Evolutionary conservation across 2,113 vertebrate species (phyloP), one percentile per base, ranked within the genome.

Genomic region (Microtus ochrogaster): DNA sequence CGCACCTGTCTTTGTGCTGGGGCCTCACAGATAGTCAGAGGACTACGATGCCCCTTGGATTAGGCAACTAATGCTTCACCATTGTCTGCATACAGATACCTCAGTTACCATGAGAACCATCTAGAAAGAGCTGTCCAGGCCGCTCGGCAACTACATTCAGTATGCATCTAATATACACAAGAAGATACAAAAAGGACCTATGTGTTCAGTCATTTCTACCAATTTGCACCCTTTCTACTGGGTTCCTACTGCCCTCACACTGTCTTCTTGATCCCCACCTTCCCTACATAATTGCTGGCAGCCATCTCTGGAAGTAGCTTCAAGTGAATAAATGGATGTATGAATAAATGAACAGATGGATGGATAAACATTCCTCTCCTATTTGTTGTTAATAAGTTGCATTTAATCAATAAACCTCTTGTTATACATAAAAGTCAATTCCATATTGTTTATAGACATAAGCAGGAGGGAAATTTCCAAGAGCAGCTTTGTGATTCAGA

Each of bases 351-450:
- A 22, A 52, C 39, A 22, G 5, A 58, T 58, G 26, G 44, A 73
- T 73, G 7, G 5, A 61, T 63, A 76, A 77, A 47, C 77, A 47
- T 7, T 33, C 58, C 44, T 22, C 41, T 28, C 61, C 21, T 4
- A 47, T 36, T 30, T 65, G 33, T 78, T 96, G 55, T 86, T 82
- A 55, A 77, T 66, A 70, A 91, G 73, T 89, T 22, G 36, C 41
- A 16, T n/a, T 66, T 70, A 39, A n/a, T 82, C 26, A 3, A 30
- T 33, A 16, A 63, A 89, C 73, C 28, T 89, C 39, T 85, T 44
- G 14, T 47, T 47, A 63, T 28, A 28, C 24, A 36, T 17, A 47
- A 81, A 33, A 85, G 22, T 65, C 49, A 81, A 41, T 61, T 70
- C 55, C 39, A 93, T 19, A 21, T 92, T 61, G 5, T 58, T 83